Evolutionary conservation across 1,140 invertebrate species (phyloP).

Genomic region (Atta cephalotes): DNA sequence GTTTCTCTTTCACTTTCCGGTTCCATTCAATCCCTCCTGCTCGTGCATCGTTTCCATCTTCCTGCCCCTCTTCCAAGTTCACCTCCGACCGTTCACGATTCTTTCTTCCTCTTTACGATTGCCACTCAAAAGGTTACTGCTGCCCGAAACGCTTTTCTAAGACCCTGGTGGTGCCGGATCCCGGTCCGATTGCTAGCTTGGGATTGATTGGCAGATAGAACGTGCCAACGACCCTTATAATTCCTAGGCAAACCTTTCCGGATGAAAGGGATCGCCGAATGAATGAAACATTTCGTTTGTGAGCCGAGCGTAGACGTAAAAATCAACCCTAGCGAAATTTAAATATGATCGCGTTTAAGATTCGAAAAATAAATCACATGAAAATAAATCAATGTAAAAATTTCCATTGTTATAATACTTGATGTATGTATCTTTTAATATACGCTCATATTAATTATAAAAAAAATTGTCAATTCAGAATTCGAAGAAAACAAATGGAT

Average conservation of each 20-base stretch:
- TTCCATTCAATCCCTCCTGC: conserved; percentile 16
- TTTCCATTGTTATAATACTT: neutral
- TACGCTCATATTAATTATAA: neutral
- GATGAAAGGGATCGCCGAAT: conserved; percentile 32
- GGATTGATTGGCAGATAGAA: conserved; percentile 72
- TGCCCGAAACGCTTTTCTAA: conserved; percentile 72
- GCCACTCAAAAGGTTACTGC: conserved; percentile 74
- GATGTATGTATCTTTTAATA: neutral
- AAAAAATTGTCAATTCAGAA: neutral
- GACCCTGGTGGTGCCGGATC: conserved; percentile 57
- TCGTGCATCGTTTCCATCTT: conserved; percentile 21
- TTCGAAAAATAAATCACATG: neutral
- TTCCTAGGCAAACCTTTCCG: conserved; percentile 64
- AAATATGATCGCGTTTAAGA: neutral
- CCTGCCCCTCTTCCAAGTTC: neutral
- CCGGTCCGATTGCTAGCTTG: conserved; percentile 62
- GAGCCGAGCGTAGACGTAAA: conserved; percentile 23
- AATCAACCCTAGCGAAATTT: conserved; percentile 1
- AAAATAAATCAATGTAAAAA: neutral
- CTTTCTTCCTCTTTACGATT: conserved; percentile 74
- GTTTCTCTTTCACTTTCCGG: conserved; percentile 29
- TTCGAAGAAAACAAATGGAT: neutral
- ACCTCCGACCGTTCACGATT: conserved; percentile 33
- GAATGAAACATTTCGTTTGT: conserved; percentile 38
- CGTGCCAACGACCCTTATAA: conserved; percentile 61